Evolutionary conservation across 2,797 vertebrate species (phyloP).

Genomic region (Zenarchopterus dispar): DNA sequence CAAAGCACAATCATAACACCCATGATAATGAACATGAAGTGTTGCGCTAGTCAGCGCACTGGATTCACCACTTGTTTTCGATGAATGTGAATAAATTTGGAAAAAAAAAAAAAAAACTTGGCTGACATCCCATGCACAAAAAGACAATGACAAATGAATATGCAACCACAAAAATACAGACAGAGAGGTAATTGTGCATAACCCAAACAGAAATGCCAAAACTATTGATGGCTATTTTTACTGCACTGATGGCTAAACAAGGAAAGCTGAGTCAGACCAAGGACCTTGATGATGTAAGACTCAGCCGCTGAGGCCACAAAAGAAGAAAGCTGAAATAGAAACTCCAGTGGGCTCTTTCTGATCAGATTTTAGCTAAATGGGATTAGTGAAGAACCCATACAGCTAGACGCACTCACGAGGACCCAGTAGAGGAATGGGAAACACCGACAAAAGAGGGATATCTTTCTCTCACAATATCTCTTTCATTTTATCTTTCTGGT

Average conservation of each 20-base stretch:
- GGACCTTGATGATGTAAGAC: slow-evolving; percentile 27
- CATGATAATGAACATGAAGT: not conserved
- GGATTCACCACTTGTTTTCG: not conserved
- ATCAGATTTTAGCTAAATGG: slow-evolving; percentile 69
- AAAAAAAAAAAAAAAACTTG: slow-evolving; percentile 16
- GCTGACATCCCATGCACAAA: slow-evolving; percentile 3
- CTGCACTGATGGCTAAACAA: not conserved
- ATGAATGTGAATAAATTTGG: not conserved
- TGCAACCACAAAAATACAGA: slow-evolving; percentile 3
- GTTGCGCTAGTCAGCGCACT: slow-evolving; percentile 1
- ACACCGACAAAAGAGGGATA: slow-evolving; percentile 63
- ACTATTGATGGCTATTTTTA: slow-evolving; percentile 13
- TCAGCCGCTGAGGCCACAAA: slow-evolving; percentile 21
- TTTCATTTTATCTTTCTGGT: slow-evolving; percentile 49
- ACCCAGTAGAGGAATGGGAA: slow-evolving; percentile 41
- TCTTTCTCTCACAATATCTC: slow-evolving; percentile 50
- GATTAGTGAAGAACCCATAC: slow-evolving; percentile 52
- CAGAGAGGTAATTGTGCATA: not conserved
- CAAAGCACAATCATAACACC: not conserved
- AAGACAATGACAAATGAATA: slow-evolving; percentile 25
- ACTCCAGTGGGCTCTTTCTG: slow-evolving; percentile 54
- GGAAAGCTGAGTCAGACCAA: slow-evolving; percentile 7
- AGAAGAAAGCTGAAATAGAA: slow-evolving; percentile 25
- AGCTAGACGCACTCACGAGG: slow-evolving; percentile 44
- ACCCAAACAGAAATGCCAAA: slow-evolving; percentile 6